Percentiles rank a stretch among this genome's conserved stretches.
Evolutionary conservation across 2,113 vertebrate species (phyloP).

Genomic region (Malurus cyaneus): DNA sequence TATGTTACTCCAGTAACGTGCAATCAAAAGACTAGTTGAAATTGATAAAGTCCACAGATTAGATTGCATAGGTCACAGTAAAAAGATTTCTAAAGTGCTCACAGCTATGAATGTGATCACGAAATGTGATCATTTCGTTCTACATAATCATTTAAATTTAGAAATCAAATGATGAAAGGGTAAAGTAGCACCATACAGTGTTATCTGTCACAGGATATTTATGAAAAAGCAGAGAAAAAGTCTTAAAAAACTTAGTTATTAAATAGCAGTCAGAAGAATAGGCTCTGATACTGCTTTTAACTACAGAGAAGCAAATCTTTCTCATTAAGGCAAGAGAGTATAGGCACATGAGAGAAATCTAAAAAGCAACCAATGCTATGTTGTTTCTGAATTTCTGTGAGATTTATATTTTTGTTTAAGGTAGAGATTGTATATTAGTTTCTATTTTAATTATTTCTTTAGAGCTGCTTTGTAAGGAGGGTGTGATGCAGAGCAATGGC

Average conservation of each 20-base stretch:
- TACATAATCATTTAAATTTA: neutral
- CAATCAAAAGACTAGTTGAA: neutral
- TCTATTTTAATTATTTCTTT: neutral
- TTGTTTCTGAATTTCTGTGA: neutral
- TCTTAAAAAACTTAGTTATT: neutral
- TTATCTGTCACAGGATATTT: neutral
- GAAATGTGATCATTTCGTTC: neutral
- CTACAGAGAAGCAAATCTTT: neutral
- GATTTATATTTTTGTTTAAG: neutral
- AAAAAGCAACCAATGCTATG: neutral
- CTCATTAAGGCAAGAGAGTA: neutral
- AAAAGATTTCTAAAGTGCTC: neutral
- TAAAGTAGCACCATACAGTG: neutral
- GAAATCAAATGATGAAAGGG: neutral
- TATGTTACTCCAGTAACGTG: neutral
- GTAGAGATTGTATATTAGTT: neutral
- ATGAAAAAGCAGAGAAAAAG: neutral
- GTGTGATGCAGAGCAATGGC: neutral
- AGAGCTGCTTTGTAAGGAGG: neutral
- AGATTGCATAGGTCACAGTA: neutral
- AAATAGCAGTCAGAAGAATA: neutral
- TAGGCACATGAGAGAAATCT: neutral
- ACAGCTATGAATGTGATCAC: neutral
- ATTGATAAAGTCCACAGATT: neutral
- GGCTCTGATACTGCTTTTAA: neutral